These are phyloP conservation scores for Cromileptes altivelis DNA, from an alignment of 2,113 vertebrate genomes.

Conservation along the genomic window DNA sequence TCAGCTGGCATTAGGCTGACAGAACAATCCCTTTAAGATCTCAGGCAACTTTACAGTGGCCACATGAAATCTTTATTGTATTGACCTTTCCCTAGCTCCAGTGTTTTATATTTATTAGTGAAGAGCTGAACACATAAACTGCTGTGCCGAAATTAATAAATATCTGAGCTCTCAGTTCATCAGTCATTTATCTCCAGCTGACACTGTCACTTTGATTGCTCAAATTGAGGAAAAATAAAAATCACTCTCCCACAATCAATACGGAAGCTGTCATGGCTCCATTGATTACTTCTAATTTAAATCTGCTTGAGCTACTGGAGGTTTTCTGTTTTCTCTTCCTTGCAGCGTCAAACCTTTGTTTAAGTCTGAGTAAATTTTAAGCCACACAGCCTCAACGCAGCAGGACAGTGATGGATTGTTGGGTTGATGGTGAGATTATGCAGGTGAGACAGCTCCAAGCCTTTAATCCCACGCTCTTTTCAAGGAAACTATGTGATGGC, in stretches of 20 bases:
- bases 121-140: conserved; percentile 10
- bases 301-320: conserved; percentile 52
- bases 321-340: conserved; percentile 41
- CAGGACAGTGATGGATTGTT: conserved; percentile 68
- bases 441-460: conserved; percentile 69
- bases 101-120: conserved; percentile 64
- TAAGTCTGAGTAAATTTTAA: conserved; percentile 54
- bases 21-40: conserved; percentile 59
- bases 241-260: conserved; percentile 49
- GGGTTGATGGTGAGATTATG: conserved; percentile 69
- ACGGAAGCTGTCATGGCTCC: conserved; percentile 54
- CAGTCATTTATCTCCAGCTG: conserved; percentile 32
- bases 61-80: conserved; percentile 46
- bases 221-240: conserved; percentile 35
- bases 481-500: conserved; percentile 47
- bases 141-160: conserved; percentile 40
- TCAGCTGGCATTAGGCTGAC: conserved; percentile 61
- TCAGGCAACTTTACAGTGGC: conserved; percentile 48
- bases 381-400: conserved; percentile 32
- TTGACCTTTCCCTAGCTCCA: conserved; percentile 59
- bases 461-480: conserved; percentile 69
- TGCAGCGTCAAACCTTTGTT: conserved; percentile 43
- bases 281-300: conserved; percentile 63
- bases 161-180: conserved; percentile 30
- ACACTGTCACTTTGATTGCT: conserved; percentile 52